Evolutionary conservation across 2,797 vertebrate genomes (phyloP).

Genomic region (Pseudochirops cupreus): DNA sequence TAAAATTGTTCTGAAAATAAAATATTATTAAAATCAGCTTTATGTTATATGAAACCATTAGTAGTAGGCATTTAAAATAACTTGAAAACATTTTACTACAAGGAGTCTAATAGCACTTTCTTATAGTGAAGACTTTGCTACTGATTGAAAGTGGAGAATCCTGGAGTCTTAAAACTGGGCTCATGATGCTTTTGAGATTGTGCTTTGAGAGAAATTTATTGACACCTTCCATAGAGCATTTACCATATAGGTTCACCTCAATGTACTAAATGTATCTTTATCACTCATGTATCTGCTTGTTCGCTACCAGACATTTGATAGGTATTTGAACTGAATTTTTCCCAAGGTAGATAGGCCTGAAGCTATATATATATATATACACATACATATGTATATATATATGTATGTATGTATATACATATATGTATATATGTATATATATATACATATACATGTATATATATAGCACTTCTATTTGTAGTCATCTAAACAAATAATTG

Average conservation of each 20-base stretch:
- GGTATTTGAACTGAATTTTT: constrained; percentile 7
- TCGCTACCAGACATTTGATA: not conserved
- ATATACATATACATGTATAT: too few relatives aligned
- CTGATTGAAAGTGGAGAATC: not conserved
- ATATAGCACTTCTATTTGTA: not conserved
- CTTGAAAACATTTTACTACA: not conserved
- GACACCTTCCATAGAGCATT: not conserved
- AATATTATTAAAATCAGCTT: not conserved
- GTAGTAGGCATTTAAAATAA: not conserved
- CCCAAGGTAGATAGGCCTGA: not conserved
- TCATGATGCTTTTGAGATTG: not conserved
- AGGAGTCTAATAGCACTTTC: not conserved
- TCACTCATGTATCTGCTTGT: not conserved
- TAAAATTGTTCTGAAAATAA: not conserved
- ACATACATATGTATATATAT: too few relatives aligned
- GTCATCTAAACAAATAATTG: constrained; percentile 14
- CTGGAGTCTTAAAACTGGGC: not conserved
- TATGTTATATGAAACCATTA: not conserved
- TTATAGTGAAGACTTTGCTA: not conserved
- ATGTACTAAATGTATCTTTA: not conserved
- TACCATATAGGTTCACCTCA: not conserved
- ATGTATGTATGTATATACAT: too few relatives aligned
- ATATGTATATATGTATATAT: too few relatives aligned
- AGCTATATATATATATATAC: not conserved
- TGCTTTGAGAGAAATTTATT: not conserved